phyloP scores from a whole-genome alignment of 2,797 vertebrate genomes.

The Danio kyathit region DNA sequence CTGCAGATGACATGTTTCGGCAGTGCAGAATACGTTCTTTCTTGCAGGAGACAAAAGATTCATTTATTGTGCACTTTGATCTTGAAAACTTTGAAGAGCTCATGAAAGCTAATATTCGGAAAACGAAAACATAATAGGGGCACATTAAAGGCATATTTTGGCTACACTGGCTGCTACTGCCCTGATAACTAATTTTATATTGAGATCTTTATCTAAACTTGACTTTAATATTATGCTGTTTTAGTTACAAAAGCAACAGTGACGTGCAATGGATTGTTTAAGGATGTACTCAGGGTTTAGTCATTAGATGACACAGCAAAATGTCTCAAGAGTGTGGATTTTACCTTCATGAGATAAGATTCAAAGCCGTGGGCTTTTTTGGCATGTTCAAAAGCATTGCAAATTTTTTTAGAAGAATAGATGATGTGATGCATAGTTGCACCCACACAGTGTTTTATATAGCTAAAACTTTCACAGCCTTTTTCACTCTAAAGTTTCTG shows the following conservation, averaged over 20 bases:
- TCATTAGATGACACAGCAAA: neutral
- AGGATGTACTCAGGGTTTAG: neutral
- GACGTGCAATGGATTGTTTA: neutral
- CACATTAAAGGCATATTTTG: neutral
- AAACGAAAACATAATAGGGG: neutral
- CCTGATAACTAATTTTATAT: neutral
- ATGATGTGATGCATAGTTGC: neutral
- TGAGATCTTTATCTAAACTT: neutral
- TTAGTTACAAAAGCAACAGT: neutral
- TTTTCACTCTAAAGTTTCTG: neutral
- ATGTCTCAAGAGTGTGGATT: neutral
- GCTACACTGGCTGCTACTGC: neutral
- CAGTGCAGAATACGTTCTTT: too few species aligned
- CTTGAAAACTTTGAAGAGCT: too few species aligned
- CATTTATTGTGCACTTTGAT: too few species aligned
- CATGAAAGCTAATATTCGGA: too few species aligned
- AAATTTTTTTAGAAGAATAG: neutral
- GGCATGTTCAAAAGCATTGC: slow-evolving; percentile 2
- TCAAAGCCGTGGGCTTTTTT: neutral
- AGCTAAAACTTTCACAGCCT: neutral
- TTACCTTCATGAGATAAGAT: neutral
- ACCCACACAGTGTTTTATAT: neutral
- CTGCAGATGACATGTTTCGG: too few species aligned
- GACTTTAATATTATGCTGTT: neutral
- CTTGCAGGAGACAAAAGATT: too few species aligned